Base-by-base conservation (phyloP, 2,113 vertebrate species). In the Eublepharis macularius region DNA sequence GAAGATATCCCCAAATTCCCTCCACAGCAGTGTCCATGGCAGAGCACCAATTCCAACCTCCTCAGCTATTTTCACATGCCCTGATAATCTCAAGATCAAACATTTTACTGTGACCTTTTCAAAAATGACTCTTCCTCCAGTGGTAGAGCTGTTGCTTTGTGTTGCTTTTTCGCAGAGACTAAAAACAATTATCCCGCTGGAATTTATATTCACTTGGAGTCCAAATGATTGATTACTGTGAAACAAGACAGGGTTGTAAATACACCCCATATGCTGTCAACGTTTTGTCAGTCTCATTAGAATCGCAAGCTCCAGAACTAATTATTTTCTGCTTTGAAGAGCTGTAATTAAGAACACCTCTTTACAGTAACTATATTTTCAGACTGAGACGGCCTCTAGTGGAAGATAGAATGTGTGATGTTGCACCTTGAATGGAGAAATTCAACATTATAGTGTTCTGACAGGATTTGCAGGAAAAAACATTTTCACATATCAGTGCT, bases 31-130 rank as follows among this genome's bases (percentile, higher is more conserved):
- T 63, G 13, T 12, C 54, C 9, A 47, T 41, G 49, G 41, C 10
- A 84, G 32, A 2, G 36, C 76, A 49, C 13, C 19, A 29, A 49
- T 68, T 69, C 43, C 26, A 43, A 77, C 2, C 34, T 34, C 10
- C 45, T 84, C n/a, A 43, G 24, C 57, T 82, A 77, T 78, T 77
- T 84, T 69, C n/a, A 49, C 74, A 84, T 41, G 45, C n/a, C n/a
- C 29, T n/a, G 34, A 14, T 78, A 16, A 43, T 57, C 4, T n/a
- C 47, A 21, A 34, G 49, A 57, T 54, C 10, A 36, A 68, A 54
- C 10, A 32, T 51, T 73, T 78, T 70, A 6, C 29, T 16, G 26
- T 21, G 3, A 57, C 47, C 70, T 78, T 34, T 75, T 26, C n/a
- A 49, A 34, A 70, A 78, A 78, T 43, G 34, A 54, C 65, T 70